Base-by-base conservation (phyloP, 2,113 vertebrate species). In the Zapornia atra region DNA sequence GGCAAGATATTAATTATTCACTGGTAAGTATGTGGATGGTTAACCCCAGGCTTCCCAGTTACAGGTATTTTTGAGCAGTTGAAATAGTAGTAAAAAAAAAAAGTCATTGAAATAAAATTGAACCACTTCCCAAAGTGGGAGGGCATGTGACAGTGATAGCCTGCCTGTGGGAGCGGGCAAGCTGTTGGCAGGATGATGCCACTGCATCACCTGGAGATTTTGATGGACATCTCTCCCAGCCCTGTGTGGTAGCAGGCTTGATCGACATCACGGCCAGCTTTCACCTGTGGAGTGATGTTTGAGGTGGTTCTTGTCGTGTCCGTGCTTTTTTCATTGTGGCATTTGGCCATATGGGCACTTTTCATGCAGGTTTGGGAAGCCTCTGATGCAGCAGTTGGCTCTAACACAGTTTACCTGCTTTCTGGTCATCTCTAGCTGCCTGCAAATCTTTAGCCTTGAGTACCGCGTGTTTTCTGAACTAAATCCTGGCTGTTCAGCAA, bases 221-320 rank as follows among this genome's bases (percentile, higher is more conserved):
- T 0, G 2, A 31, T 57, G 79, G 24, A 25, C 6, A 26, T 48
- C 40, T 86, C 0, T 0, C 21, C 42, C 59, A 26, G 19, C 24
- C 54, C 54, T 2, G 1, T 33, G 57, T 77, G 71, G 71, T 72
- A 42, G 31, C 15, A 24, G 15, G 21, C 40, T 63, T 6, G 5
- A 3, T 31, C 51, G 79, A 59, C 33, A 17, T 48, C 19, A 2
- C 44, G 38, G 65, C 46, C 61, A 53, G 48, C 90, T 79, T 85
- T 64, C 61, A 33, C 59, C 90, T 63, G 50, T 60, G 57, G 78
- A 89, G 38, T 1, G 0, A 33, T 50, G 1, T 46, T 79, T 33
- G 53, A 79, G 73, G 20, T 12, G 83, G 31, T 56, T n/a, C 24
- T 85, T 36, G 42, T 60, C 53, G n/a, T 68, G 93, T 68, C 40